Evolutionary conservation across 2,888 invertebrate species (phyloP).

Genomic region (Pediacus dermestoides): DNA sequence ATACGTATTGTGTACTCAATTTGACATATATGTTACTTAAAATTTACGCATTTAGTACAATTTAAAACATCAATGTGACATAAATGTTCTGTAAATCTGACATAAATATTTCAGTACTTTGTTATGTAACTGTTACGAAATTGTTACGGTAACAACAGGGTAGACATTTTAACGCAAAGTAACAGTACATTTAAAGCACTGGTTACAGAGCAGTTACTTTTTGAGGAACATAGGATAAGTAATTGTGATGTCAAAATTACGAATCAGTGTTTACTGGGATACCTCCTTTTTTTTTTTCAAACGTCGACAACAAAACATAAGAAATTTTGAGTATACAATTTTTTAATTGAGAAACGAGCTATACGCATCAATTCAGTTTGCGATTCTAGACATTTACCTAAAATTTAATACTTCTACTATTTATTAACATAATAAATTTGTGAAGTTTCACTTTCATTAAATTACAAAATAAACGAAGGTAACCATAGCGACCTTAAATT

Average conservation of each 20-base stretch:
- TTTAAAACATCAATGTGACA: not conserved
- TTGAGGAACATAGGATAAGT: not conserved
- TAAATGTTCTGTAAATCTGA: not conserved
- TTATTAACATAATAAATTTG: no score
- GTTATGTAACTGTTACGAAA: conserved; percentile 1
- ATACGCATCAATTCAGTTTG: no score
- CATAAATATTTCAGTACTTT: not conserved
- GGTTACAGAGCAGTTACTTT: conserved; percentile 1
- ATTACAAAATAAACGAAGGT: no score
- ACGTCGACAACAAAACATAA: no score
- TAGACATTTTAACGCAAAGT: conserved; percentile 1
- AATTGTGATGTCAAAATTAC: not conserved
- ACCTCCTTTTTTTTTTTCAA: no score
- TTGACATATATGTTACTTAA: not conserved
- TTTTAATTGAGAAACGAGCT: no score
- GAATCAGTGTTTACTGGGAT: conserved; percentile 1
- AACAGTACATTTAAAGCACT: not conserved
- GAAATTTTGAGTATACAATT: no score
- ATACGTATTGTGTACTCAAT: not conserved
- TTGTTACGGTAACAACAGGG: not conserved
- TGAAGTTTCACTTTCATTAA: no score
- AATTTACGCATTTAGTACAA: not conserved
- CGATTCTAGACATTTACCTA: no score
- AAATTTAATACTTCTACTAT: no score
- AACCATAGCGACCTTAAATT: no score